Evolutionary conservation across 2,797 vertebrate genomes (phyloP), one percentile per base, ranked within the genome.

Genomic region (Myotis vivesi): DNA sequence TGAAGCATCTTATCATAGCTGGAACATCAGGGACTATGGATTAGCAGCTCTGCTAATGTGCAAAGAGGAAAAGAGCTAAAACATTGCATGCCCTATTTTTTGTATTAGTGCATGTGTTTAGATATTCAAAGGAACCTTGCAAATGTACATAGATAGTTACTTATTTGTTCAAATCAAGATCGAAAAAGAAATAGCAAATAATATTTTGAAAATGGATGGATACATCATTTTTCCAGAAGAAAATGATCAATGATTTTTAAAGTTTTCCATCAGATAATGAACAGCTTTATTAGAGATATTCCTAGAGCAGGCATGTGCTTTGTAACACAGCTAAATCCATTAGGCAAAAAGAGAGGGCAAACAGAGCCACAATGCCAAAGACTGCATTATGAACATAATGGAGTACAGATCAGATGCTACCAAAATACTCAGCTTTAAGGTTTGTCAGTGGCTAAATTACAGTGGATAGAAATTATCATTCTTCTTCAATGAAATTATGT

Each of bases 211-310:
- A 93, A 49, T 51, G 1, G 15, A 10, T 68, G n/a, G 73, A 33
- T 53, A n/a, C 53, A 69, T 94, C 23, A 71, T 38, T 93, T 89
- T 76, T 3, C 16, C 66, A 76, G 57, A 55, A 90, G 5, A 92
- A 95, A 80, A 94, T 87, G 68, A 95, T 23, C n/a, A 82, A 17
- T 89, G 44, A 72, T 57, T 53, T 95, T 94, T 72, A 68, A 30
- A 38, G 6, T 62, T 89, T 96, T 72, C 49, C 91, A 92, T 41
- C 51, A 92, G 92, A 91, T 91, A 92, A 85, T 89, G 75, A 89
- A 88, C 0, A 77, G 33, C 57, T 97, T 96, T 94, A 95, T 93
- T 93, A 77, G 30, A 72, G 75, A 93, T 76, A 89, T 4, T 91
- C 90, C 36, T 89, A 72, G 38, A 77, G 30, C 69, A 36, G 0